Conservation (phyloP, 2,113 vertebrate genomes). For the Toxotes chatareus region DNA sequence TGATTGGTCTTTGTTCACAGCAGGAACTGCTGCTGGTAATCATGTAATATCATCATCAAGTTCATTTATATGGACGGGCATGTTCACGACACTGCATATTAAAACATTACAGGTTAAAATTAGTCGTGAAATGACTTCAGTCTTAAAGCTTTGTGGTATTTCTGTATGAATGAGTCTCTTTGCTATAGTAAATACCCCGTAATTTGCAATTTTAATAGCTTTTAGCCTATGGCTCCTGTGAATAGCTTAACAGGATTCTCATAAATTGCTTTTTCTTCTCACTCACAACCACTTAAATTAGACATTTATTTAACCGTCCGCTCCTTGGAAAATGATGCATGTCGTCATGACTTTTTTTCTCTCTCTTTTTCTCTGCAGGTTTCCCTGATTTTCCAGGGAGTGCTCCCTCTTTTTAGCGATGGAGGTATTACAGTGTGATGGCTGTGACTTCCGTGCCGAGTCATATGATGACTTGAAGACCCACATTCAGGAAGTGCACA, state of each 20-base stretch:
- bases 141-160: neutral
- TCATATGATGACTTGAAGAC: conserved; percentile 96
- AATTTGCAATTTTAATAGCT: neutral
- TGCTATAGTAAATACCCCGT: conserved; percentile 1
- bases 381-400: conserved; percentile 94
- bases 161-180: neutral
- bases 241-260: neutral
- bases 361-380: conserved; percentile 71
- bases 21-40: conserved; percentile 43
- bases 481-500: conserved; percentile 98
- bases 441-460: conserved; percentile 97
- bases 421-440: conserved; percentile 98
- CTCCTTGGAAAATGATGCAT: neutral
- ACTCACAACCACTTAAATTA: neutral
- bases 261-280: neutral
- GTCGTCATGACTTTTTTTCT: conserved; percentile 9
- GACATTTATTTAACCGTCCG: neutral
- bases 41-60: conserved; percentile 37
- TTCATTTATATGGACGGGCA: conserved; percentile 38
- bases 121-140: neutral
- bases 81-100: conserved; percentile 9
- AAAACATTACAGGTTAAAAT: conserved; percentile 9
- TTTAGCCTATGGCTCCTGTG: neutral
- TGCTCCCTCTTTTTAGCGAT: conserved; percentile 83
- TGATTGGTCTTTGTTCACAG: conserved; percentile 57